These are phyloP conservation scores for Apteryx owenii DNA, from an alignment of 2,113 vertebrate species.

Conservation along the genomic window DNA sequence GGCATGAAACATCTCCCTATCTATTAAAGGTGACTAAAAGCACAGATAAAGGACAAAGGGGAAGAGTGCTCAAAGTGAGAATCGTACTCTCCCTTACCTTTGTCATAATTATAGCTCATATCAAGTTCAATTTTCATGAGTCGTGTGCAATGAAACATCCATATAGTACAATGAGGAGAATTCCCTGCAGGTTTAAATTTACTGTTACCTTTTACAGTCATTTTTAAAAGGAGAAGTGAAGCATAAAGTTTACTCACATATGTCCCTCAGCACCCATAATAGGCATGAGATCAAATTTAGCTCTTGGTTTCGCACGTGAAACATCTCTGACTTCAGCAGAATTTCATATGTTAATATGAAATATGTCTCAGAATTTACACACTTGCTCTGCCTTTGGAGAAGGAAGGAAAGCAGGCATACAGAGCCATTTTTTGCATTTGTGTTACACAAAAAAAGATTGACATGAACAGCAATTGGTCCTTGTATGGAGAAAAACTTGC, in stretches of 20 bases:
- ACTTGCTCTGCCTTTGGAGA: neutral
- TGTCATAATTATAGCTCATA: slow-evolving; percentile 71
- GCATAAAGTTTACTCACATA: slow-evolving; percentile 55
- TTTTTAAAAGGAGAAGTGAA: slow-evolving; percentile 11
- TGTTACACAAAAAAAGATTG: neutral
- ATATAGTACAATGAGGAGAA: neutral
- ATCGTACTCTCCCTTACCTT: slow-evolving; percentile 61
- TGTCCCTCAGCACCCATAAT: neutral
- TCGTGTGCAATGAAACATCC: neutral
- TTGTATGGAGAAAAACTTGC: neutral
- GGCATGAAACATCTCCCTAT: slow-evolving; percentile 58
- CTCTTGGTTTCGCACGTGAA: neutral
- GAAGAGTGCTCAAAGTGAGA: slow-evolving; percentile 57
- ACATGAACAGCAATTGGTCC: neutral
- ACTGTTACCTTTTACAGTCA: slow-evolving; percentile 37
- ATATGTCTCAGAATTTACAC: neutral
- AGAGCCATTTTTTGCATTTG: neutral
- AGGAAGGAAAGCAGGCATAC: neutral
- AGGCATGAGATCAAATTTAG: neutral
- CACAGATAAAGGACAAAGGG: slow-evolving; percentile 65
- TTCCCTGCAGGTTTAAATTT: slow-evolving; percentile 29
- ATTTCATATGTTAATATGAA: neutral
- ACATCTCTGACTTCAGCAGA: neutral
- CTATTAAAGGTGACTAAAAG: slow-evolving; percentile 70
- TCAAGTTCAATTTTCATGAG: slow-evolving; percentile 65